These are phyloP conservation scores for Campoletis sonorensis DNA, from an alignment of 1,140 invertebrate species.

Conservation along the genomic window DNA sequence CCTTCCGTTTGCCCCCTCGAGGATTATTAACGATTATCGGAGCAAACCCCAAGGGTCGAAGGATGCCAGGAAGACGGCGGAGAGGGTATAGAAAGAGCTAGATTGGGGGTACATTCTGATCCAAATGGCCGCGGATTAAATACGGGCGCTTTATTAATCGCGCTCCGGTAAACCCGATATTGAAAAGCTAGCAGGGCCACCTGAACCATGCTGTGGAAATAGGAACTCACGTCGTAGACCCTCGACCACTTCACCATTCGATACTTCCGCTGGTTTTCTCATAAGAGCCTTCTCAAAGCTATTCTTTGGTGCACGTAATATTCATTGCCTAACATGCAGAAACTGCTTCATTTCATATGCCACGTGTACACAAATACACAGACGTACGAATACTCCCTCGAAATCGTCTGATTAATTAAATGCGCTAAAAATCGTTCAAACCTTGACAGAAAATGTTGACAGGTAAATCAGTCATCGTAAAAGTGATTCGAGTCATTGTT, in stretches of 20 bases:
- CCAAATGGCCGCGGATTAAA: slow-evolving; percentile 56
- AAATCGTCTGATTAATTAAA: too few species aligned
- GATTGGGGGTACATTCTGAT: slow-evolving; percentile 37
- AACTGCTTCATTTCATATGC: not conserved
- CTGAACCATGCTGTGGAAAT: slow-evolving; percentile 57
- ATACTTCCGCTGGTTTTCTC: slow-evolving; percentile 13
- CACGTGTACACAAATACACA: too few species aligned
- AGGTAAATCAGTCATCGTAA: too few species aligned
- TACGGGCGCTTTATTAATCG: slow-evolving; percentile 59
- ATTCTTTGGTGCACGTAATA: not conserved
- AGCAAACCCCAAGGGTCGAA: slow-evolving; percentile 16
- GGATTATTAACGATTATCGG: slow-evolving; percentile 38
- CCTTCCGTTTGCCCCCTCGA: slow-evolving; percentile 1
- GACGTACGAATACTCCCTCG: too few species aligned
- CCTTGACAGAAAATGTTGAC: too few species aligned
- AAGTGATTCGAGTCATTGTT: too few species aligned
- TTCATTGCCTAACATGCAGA: not conserved
- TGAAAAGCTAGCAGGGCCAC: slow-evolving; percentile 51
- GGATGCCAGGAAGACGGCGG: not conserved
- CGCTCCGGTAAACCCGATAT: slow-evolving; percentile 56
- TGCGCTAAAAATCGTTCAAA: too few species aligned
- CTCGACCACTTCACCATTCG: not conserved
- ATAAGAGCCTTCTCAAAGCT: not conserved
- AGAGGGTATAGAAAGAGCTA: not conserved
- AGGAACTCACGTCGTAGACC: slow-evolving; percentile 53